A percentile compares a stretch with the other conserved stretches of the same genome.
Evolutionary conservation across 2,888 invertebrate genomes (phyloP).

Genomic region (Lapara coniferarum): DNA sequence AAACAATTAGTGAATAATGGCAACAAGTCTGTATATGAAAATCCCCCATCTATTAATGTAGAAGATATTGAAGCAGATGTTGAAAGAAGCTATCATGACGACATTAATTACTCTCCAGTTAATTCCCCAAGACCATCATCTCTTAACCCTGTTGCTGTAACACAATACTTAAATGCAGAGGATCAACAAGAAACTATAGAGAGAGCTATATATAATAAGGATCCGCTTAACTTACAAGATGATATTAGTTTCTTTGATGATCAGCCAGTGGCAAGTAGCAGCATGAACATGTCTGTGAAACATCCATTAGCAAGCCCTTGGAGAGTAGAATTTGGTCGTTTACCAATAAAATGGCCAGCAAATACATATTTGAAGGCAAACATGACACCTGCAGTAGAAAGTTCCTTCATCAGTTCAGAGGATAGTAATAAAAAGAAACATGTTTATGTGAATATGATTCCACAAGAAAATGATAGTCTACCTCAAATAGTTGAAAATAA

Average conservation of each 20-base stretch:
- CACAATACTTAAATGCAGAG: neutral
- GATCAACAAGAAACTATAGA: constrained; percentile 32
- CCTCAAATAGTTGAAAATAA: constrained; percentile 52
- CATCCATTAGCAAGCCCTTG: constrained; percentile 74
- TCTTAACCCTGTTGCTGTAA: constrained; percentile 11
- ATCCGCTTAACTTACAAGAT: constrained; percentile 66
- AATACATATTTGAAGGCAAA: constrained; percentile 76
- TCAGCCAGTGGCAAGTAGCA: constrained; percentile 73
- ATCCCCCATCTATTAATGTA: constrained; percentile 53
- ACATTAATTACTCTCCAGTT: constrained; percentile 71
- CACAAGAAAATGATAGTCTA: constrained; percentile 50
- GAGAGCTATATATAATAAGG: constrained; percentile 43
- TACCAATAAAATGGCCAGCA: constrained; percentile 75
- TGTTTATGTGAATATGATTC: constrained; percentile 71
- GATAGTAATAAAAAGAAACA: constrained; percentile 67
- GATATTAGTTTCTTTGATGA: constrained; percentile 75
- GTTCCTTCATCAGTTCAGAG: constrained; percentile 68
- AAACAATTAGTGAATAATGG: constrained; percentile 29
- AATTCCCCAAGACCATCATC: constrained; percentile 54
- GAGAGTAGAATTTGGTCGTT: constrained; percentile 71
- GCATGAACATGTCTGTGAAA: constrained; percentile 67
- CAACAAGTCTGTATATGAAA: constrained; percentile 28
- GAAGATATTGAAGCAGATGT: constrained; percentile 74
- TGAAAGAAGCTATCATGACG: constrained; percentile 52
- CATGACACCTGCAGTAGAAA: constrained; percentile 79